Conservation (phyloP, 1,140 invertebrate species). For the Schlechtendalia chinensis region DNA sequence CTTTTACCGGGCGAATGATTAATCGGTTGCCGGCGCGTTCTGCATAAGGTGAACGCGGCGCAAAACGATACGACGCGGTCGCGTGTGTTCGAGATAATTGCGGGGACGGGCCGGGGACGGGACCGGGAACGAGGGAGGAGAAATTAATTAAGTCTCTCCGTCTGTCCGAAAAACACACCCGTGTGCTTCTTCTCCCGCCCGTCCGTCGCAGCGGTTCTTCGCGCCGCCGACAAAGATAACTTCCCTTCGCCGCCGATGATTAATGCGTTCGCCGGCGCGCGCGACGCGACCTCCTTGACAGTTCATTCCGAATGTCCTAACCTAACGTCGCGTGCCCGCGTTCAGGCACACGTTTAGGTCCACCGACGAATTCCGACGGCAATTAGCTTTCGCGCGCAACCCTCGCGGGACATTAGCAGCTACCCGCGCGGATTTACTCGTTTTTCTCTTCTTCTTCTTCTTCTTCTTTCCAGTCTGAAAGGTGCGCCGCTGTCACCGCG, state of each 20-base stretch:
- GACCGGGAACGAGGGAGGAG: background rate
- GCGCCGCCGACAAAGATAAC: conserved; percentile 6
- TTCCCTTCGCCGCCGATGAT: conserved; percentile 21
- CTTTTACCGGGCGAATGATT: conserved; percentile 37
- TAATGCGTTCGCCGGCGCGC: conserved; percentile 39
- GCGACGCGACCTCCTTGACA: conserved; percentile 36
- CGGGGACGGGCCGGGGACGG: too few relatives aligned
- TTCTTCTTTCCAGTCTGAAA: background rate
- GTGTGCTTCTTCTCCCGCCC: background rate
- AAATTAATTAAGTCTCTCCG: conserved; percentile 49
- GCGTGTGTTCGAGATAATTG: too few relatives aligned
- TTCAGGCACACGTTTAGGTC: background rate
- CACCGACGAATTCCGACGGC: conserved; percentile 19
- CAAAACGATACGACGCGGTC: conserved; percentile 7
- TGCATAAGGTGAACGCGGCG: conserved; percentile 23
- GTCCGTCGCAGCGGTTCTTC: too few relatives aligned
- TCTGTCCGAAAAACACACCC: conserved; percentile 41
- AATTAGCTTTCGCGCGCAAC: conserved; percentile 30
- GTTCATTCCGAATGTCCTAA: too few relatives aligned
- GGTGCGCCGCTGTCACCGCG: too few relatives aligned
- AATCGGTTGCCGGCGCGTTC: conserved; percentile 1
- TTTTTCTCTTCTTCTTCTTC: background rate
- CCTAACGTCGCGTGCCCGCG: too few relatives aligned
- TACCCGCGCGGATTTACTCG: background rate
- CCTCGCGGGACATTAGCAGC: background rate